Evolutionary conservation across 2,888 invertebrate species (phyloP), one percentile per base, ranked within the genome.

Genomic region (Drosophila suboccidentalis): DNA sequence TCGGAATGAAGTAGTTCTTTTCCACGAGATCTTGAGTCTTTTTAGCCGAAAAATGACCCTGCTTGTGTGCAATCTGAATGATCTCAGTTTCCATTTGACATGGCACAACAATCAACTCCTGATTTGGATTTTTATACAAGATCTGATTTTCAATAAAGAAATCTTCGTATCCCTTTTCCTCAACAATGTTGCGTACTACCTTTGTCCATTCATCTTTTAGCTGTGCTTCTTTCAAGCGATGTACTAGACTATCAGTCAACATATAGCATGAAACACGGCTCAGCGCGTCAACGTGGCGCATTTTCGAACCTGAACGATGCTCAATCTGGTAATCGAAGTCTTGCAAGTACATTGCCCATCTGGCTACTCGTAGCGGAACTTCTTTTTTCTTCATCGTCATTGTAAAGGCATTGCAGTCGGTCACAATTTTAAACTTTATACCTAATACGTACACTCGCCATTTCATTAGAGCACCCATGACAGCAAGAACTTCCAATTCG

Each of bases 181-280:
- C 36, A 44, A 1, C 49, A 36, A 11, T 53, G 10, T 1, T 36
- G 13, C 36, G 36, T 10, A 34, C 34, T 36, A 36, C 11, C 36
- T 44, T 59, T 13, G 26, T 50, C 54, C 64, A 64, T 6, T 60
- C 59, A 17, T 64, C 69, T 17, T 4, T 4, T 13, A 61, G 11
- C n/a, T 61, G 61, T 13, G 55, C 55, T 46, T 55, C 51, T 15
- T 29, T 55, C 6, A 60, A 38, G 2, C 64, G 26, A 44, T 60
- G 19, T 9, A 49, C 36, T 0, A 53, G 10, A 10, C 34, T 70
- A 13, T 64, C 60, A 1, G 38, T 49, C 13, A 58, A 39, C 43
- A 69, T 22, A 47, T 34, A 63, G 15, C 58, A 63, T 38, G 41
- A 59, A 1, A 69, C 29, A 10, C 70, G 39, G 22, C 60, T 64